A percentile compares a stretch with the other conserved stretches of the same genome.
Conservation (phyloP, 2,888 invertebrate genomes). For the Cyclophora albipunctata region DNA sequence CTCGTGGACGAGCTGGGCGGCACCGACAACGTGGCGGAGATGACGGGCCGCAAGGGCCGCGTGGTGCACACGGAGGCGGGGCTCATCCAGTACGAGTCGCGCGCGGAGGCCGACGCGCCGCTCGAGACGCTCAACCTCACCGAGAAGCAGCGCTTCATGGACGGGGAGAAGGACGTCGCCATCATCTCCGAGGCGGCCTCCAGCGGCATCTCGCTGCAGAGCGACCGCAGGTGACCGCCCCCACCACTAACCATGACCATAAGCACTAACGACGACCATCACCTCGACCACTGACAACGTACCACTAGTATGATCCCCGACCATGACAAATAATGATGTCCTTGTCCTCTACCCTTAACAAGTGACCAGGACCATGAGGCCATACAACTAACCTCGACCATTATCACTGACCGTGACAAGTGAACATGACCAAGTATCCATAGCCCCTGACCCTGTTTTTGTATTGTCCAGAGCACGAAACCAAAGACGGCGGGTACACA, state of each 20-base stretch:
- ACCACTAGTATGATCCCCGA: no score
- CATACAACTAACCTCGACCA: no score
- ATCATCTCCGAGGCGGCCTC: constrained; percentile 99
- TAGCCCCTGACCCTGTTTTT: no score
- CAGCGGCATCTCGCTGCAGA: constrained; percentile 97
- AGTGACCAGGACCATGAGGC: no score
- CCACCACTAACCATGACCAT: neutral
- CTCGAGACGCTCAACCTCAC: constrained; percentile 97
- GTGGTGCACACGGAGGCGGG: constrained; percentile 96
- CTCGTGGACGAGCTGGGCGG: constrained; percentile 98
- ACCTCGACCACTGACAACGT: no score
- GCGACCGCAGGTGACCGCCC: constrained; percentile 83
- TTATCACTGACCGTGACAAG: no score
- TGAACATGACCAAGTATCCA: no score
- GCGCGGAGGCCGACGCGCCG: constrained; percentile 96
- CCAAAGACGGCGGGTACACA: constrained; percentile 95
- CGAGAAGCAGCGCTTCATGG: constrained; percentile 95
- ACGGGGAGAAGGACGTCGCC: constrained; percentile 97
- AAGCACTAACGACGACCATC: no score
- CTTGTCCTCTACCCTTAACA: no score
- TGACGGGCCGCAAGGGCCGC: constrained; percentile 97
- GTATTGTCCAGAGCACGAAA: constrained; percentile 83
- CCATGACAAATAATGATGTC: neutral
- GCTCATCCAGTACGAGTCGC: constrained; percentile 93
- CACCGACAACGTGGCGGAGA: constrained; percentile 98